Evolutionary conservation across 2,113 vertebrate genomes (phyloP).

Genomic region (Gasterosteus aculeatus): DNA sequence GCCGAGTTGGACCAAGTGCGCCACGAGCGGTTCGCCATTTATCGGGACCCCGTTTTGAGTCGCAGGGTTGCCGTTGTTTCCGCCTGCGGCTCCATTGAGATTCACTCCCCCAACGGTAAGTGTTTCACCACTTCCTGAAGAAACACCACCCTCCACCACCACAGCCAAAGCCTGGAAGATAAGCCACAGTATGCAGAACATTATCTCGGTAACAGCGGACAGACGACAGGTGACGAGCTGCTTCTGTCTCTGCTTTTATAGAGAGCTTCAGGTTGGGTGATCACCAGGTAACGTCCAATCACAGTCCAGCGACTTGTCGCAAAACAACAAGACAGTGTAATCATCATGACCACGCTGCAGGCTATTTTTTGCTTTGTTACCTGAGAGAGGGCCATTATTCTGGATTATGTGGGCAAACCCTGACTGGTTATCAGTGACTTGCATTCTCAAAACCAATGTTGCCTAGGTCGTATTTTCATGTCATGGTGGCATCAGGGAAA

Average conservation of each 20-base stretch:
- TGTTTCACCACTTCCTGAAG: conserved; percentile 74
- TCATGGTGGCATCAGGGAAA: conserved; percentile 18
- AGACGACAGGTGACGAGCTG: conserved; percentile 19
- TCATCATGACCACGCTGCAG: conserved; percentile 59
- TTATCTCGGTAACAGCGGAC: conserved; percentile 36
- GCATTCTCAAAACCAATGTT: conserved; percentile 36
- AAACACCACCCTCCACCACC: conserved; percentile 58
- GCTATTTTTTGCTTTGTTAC: conserved; percentile 69
- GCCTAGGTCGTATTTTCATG: conserved; percentile 18
- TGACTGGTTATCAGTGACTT: conserved; percentile 59
- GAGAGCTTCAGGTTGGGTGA: conserved; percentile 11
- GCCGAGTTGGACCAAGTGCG: conserved; percentile 65
- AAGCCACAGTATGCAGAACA: conserved; percentile 68
- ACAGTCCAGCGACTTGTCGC: conserved; percentile 48
- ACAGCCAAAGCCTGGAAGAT: conserved; percentile 57
- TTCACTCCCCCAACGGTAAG: conserved; percentile 53
- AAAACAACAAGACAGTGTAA: conserved; percentile 62
- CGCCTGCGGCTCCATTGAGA: conserved; percentile 53
- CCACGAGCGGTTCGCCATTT: conserved; percentile 57
- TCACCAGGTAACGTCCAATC: conserved; percentile 62
- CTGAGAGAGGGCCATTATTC: conserved; percentile 51
- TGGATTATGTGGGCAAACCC: conserved; percentile 62
- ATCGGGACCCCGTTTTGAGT: conserved; percentile 58
- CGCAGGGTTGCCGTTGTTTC: conserved; percentile 54
- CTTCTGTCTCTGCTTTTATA: conserved; percentile 62